These are phyloP conservation scores for Spermophilus dauricus DNA, from an alignment of 2,113 vertebrate genomes.

Conservation along the genomic window DNA sequence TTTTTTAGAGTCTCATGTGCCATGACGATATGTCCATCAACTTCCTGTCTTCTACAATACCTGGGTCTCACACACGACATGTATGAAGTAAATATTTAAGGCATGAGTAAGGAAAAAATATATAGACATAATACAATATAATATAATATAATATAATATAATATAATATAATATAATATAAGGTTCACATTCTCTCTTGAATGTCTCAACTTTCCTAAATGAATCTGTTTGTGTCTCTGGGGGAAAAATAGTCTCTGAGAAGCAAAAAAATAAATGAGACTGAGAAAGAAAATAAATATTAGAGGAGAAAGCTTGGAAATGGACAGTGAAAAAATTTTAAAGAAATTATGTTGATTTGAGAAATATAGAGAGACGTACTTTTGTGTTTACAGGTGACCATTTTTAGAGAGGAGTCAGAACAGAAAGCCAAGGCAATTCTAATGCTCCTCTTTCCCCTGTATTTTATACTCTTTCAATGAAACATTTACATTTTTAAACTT, in stretches of 20 bases:
- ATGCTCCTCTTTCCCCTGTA: neutral
- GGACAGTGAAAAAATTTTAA: neutral
- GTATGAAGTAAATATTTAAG: neutral
- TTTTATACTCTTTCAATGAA: conserved; percentile 19
- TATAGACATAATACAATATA: neutral
- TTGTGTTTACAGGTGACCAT: neutral
- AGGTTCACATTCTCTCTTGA: neutral
- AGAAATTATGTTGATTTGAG: neutral
- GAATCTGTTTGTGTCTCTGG: too few relatives aligned
- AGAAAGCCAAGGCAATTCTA: neutral
- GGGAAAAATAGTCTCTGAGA: neutral
- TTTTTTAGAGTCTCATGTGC: neutral
- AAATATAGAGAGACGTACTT: neutral
- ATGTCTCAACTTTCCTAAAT: too few relatives aligned
- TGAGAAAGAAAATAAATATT: neutral
- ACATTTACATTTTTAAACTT: neutral
- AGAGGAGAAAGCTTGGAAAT: neutral
- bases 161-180: too few relatives aligned
- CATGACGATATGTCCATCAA: neutral
- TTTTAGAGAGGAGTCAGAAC: neutral
- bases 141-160: neutral
- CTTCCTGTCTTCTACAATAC: neutral
- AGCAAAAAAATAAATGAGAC: neutral
- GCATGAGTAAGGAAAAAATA: neutral
- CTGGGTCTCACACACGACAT: neutral